These are phyloP conservation scores for Drosophila ficusphila DNA, from an alignment of 1,140 invertebrate genomes.

Conservation along the genomic window DNA sequence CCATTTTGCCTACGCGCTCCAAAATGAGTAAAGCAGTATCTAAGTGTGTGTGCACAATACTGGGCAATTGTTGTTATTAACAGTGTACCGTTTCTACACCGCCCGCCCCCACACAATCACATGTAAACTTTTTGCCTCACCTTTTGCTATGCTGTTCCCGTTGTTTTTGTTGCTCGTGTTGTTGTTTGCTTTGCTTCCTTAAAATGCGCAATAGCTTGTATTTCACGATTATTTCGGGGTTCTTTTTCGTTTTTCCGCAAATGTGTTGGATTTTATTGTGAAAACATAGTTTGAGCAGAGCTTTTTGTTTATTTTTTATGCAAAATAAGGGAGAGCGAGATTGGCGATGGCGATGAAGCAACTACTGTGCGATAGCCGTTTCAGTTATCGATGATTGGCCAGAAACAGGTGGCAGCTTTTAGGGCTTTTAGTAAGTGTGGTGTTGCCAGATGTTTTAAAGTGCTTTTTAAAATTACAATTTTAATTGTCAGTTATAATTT, in stretches of 20 bases:
- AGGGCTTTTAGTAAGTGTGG: not conserved
- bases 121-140: constrained; percentile 65
- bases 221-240: constrained; percentile 46
- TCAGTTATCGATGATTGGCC: not conserved
- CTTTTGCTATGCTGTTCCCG: constrained; percentile 55
- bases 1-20: constrained; percentile 70
- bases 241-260: constrained; percentile 34
- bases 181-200: constrained; percentile 38
- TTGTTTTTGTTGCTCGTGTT: constrained; percentile 41
- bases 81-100: constrained; percentile 17
- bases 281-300: constrained; percentile 56
- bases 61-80: constrained; percentile 77
- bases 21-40: constrained; percentile 52
- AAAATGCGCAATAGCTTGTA: constrained; percentile 67
- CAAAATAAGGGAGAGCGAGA: constrained; percentile 36
- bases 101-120: constrained; percentile 44
- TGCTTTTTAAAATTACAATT: no score
- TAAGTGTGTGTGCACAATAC: constrained; percentile 47
- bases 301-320: constrained; percentile 68
- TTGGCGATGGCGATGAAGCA: constrained; percentile 4
- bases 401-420: not conserved
- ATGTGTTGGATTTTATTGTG: constrained; percentile 58
- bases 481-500: no score
- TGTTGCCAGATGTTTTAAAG: no score
- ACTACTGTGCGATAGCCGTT: constrained; percentile 1